These are phyloP conservation scores for Craniophora ligustri DNA, from an alignment of 2,888 invertebrate species.

Conservation along the genomic window DNA sequence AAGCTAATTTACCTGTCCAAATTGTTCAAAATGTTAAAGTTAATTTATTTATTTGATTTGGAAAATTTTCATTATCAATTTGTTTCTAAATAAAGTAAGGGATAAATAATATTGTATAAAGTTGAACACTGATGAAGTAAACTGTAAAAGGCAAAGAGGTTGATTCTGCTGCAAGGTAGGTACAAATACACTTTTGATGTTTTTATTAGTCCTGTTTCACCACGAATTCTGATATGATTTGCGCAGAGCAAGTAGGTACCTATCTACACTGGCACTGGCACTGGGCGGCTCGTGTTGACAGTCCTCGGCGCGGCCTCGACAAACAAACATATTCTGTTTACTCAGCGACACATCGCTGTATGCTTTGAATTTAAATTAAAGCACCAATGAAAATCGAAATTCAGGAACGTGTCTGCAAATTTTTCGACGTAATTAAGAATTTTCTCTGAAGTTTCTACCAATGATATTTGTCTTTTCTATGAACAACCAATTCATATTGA, in stretches of 20 bases:
- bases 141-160: constrained; percentile 19
- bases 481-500: constrained; percentile 7
- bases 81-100: constrained; percentile 26
- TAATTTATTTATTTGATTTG: constrained; percentile 29
- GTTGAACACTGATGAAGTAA: constrained; percentile 17
- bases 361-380: constrained; percentile 83
- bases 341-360: constrained; percentile 79
- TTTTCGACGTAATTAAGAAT: constrained; percentile 64
- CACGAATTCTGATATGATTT: constrained; percentile 34
- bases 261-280: constrained; percentile 56
- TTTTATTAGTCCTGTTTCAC: constrained; percentile 26
- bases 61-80: constrained; percentile 35
- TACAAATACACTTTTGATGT: constrained; percentile 17
- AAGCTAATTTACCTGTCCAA: constrained; percentile 39
- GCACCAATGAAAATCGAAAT: constrained; percentile 74
- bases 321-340: constrained; percentile 81
- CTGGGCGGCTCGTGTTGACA: constrained; percentile 70
- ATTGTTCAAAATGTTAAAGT: constrained; percentile 43
- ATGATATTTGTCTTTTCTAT: constrained; percentile 15
- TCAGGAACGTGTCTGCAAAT: constrained; percentile 66
- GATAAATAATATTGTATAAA: constrained; percentile 28
- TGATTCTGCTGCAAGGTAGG: constrained; percentile 7
- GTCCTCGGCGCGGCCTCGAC: constrained; percentile 67
- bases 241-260: constrained; percentile 38
- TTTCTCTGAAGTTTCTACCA: constrained; percentile 19